Evolutionary conservation across 2,113 vertebrate genomes (phyloP).

Genomic region (Naja naja): DNA sequence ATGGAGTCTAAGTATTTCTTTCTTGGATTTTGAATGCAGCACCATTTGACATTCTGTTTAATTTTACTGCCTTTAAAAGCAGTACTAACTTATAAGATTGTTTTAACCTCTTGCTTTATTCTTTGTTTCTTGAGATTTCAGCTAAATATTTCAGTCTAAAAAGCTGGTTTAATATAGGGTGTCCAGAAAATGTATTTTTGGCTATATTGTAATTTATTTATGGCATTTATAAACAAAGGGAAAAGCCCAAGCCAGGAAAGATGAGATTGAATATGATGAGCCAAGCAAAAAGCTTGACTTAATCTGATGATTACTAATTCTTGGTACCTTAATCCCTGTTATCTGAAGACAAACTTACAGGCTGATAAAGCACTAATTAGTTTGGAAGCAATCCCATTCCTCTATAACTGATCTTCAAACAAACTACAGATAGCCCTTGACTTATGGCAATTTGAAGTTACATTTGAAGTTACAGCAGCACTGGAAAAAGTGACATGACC

Average conservation of each 20-base stretch:
- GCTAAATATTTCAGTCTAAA: not conserved
- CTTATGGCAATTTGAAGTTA: too few species aligned
- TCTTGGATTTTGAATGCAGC: too few species aligned
- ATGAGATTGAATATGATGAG: not conserved
- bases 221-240: not conserved
- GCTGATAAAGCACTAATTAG: not conserved
- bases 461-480: too few species aligned
- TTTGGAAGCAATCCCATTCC: not conserved
- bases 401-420: not conserved
- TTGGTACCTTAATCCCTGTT: not conserved
- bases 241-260: not conserved
- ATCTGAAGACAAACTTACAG: not conserved
- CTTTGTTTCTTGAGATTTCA: not conserved
- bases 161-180: not conserved
- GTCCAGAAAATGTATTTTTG: not conserved
- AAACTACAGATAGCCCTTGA: not conserved
- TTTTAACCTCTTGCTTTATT: not conserved
- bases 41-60: too few species aligned
- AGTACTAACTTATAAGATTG: not conserved
- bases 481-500: too few species aligned
- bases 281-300: not conserved
- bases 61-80: not conserved
- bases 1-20: too few species aligned
- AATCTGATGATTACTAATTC: not conserved
- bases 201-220: not conserved